phyloP scores from a whole-genome alignment of 2,797 vertebrate genomes.

The Sebastes vulpes region DNA sequence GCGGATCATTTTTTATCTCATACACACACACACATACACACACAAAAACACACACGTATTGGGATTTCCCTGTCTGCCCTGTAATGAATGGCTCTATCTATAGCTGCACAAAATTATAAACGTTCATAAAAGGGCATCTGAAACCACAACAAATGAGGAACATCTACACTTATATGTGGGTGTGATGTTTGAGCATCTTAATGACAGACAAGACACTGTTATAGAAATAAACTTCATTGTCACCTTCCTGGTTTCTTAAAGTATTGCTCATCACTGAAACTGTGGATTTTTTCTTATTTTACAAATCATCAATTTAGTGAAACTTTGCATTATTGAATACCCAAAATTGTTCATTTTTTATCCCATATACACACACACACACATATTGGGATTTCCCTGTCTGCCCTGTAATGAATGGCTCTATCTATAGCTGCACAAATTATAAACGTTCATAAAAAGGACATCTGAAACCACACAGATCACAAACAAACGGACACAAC shows the following conservation, averaged over 20 bases:
- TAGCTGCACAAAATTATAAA: no score
- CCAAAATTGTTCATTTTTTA: background rate
- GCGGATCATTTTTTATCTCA: background rate
- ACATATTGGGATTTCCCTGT: conserved; percentile 24
- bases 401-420: conserved; percentile 30
- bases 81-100: no score
- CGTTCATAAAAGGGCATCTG: no score
- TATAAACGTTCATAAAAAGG: conserved; percentile 50
- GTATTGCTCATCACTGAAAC: background rate
- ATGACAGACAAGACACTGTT: background rate
- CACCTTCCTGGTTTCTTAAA: background rate
- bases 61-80: no score
- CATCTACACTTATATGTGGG: background rate
- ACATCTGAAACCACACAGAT: conserved; percentile 30
- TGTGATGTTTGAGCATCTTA: background rate
- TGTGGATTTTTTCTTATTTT: background rate
- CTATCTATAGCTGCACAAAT: conserved; percentile 63
- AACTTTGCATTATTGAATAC: background rate
- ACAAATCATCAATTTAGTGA: background rate
- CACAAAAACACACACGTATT: no score
- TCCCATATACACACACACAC: no score
- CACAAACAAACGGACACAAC: conserved; percentile 26
- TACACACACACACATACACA: no score
- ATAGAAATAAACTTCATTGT: background rate
- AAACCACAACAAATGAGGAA: background rate